Conservation (phyloP, 2,113 vertebrate species). For the Elachura formosa region DNA sequence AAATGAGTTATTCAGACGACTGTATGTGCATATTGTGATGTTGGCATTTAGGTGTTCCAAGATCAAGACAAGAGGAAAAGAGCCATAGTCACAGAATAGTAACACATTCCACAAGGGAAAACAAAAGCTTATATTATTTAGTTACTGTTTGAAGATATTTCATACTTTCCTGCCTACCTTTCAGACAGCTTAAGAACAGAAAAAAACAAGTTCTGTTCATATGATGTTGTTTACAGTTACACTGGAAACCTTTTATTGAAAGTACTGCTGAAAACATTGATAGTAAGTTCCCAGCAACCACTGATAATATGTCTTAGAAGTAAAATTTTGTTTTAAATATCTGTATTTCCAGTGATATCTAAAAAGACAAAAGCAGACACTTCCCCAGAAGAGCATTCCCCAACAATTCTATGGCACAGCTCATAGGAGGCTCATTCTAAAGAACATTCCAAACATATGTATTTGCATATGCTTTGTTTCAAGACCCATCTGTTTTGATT, state of each 20-base stretch:
- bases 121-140: conserved; percentile 47
- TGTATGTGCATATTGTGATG: not conserved
- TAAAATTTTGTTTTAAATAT: not conserved
- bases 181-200: conserved; percentile 8
- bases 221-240: not conserved
- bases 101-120: conserved; percentile 42
- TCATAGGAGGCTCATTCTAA: conserved; percentile 18
- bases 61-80: conserved; percentile 3
- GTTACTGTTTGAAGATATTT: conserved; percentile 32
- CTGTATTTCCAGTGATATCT: not conserved
- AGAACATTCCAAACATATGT: conserved; percentile 63
- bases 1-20: not conserved
- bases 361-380: not conserved
- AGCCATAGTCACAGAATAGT: conserved; percentile 22
- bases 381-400: conserved; percentile 11
- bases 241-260: not conserved
- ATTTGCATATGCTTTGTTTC: conserved; percentile 60
- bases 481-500: conserved; percentile 62
- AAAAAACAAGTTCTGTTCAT: not conserved
- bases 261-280: not conserved
- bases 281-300: not conserved
- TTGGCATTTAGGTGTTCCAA: conserved; percentile 13
- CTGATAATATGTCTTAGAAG: not conserved
- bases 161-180: conserved; percentile 44
- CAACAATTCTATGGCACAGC: not conserved